These are phyloP conservation scores for Nasonia giraulti DNA, from an alignment of 1,140 invertebrate species.

Conservation along the genomic window DNA sequence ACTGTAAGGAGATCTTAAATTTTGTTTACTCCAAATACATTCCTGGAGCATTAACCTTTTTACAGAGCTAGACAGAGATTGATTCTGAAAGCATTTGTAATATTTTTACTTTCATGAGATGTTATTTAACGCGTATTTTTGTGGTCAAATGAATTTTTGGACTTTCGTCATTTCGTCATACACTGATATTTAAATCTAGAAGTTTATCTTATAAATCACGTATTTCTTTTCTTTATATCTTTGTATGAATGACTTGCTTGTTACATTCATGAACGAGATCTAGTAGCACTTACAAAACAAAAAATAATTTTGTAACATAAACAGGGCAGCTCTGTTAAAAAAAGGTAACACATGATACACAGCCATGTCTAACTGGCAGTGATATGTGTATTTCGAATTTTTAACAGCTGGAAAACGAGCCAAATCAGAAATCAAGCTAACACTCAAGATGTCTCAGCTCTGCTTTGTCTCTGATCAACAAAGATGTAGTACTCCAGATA, in stretches of 20 bases:
- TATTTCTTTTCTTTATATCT: not conserved
- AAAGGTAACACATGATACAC: too few relatives aligned
- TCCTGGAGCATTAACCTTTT: not conserved
- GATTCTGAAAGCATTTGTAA: not conserved
- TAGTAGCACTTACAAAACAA: not conserved
- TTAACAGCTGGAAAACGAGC: not conserved
- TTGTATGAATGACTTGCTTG: not conserved
- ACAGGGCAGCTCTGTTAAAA: not conserved
- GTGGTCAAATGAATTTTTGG: not conserved
- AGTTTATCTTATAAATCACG: not conserved
- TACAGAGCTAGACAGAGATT: not conserved
- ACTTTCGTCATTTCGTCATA: too few relatives aligned
- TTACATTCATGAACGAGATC: not conserved
- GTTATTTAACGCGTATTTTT: not conserved
- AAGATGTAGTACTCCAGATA: not conserved
- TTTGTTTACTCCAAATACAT: not conserved
- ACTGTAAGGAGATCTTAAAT: not conserved
- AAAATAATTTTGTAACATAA: too few relatives aligned
- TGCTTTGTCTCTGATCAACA: not conserved
- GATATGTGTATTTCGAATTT: not conserved
- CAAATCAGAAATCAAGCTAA: not conserved
- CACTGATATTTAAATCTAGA: not conserved
- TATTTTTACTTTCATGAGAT: not conserved
- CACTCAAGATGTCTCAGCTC: not conserved
- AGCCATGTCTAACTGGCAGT: too few relatives aligned